Evolutionary conservation across 1,140 invertebrate species (phyloP).

Genomic region (Drosophila sproati): DNA sequence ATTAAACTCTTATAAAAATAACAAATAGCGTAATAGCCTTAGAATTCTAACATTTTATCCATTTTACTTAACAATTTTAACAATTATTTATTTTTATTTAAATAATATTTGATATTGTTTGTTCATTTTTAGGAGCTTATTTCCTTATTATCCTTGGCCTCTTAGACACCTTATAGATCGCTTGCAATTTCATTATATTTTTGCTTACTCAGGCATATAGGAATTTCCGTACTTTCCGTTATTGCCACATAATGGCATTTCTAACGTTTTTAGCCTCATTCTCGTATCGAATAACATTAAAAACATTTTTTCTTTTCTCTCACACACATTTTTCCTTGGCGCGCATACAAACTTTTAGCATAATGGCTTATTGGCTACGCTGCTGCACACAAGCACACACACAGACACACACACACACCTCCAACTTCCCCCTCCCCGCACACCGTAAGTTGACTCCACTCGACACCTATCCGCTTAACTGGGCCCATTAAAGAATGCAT

Average conservation of each 20-base stretch:
- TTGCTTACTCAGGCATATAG: not conserved
- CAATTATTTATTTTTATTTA: no score
- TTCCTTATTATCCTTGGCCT: not conserved
- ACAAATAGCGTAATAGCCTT: no score
- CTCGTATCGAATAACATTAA: slow-evolving; percentile 47
- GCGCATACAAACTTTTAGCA: slow-evolving; percentile 58
- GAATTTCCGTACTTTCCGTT: not conserved
- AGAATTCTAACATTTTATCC: no score
- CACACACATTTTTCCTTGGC: slow-evolving; percentile 42
- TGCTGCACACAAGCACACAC: not conserved
- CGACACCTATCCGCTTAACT: slow-evolving; percentile 27
- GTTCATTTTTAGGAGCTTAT: not conserved
- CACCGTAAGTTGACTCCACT: not conserved
- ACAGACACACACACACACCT: no score
- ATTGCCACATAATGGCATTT: slow-evolving; percentile 34
- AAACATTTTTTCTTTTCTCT: slow-evolving; percentile 20
- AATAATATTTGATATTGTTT: no score
- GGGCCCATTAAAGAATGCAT: slow-evolving; percentile 53
- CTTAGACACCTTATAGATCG: not conserved
- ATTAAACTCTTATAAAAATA: no score
- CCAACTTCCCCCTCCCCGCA: not conserved
- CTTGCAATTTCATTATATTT: not conserved
- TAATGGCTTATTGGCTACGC: slow-evolving; percentile 57
- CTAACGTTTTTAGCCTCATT: slow-evolving; percentile 10
- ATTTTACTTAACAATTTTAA: no score